phyloP scores from a whole-genome alignment of 2,888 invertebrate species.

The Coelinius sp. region DNA sequence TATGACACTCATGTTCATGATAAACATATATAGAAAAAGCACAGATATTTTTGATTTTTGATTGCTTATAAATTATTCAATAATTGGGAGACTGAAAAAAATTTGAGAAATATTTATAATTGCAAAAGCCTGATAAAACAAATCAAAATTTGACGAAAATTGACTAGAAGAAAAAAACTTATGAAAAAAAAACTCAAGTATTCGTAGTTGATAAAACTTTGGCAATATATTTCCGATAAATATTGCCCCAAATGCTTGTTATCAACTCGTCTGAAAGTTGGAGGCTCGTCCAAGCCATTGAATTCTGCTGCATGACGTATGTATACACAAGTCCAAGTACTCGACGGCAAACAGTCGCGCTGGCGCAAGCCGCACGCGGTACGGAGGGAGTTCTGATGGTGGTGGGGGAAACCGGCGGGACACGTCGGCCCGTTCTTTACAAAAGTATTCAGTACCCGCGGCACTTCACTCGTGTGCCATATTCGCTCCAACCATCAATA shows the following conservation, averaged over 20 bases:
- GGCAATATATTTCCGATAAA: neutral
- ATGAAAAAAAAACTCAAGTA: too few relatives aligned
- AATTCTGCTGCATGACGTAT: slow-evolving; percentile 36
- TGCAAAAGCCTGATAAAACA: too few relatives aligned
- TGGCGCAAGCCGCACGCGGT: slow-evolving; percentile 20
- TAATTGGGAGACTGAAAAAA: too few relatives aligned
- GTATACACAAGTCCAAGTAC: slow-evolving; percentile 28
- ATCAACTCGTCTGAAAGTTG: neutral
- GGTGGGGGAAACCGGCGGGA: slow-evolving; percentile 32
- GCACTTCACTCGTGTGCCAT: slow-evolving; percentile 53
- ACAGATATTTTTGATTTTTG: too few relatives aligned
- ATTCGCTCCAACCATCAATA: slow-evolving; percentile 42
- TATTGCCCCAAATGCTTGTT: neutral
- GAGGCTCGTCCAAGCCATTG: slow-evolving; percentile 28
- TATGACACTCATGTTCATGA: too few relatives aligned
- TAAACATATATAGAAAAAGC: too few relatives aligned
- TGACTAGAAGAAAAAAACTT: too few relatives aligned
- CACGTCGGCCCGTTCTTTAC: slow-evolving; percentile 46
- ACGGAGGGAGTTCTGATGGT: slow-evolving; percentile 4
- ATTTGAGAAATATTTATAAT: too few relatives aligned
- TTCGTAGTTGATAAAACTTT: neutral
- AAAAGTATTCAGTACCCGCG: slow-evolving; percentile 49
- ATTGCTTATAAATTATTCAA: too few relatives aligned
- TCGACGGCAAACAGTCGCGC: slow-evolving; percentile 35
- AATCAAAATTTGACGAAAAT: too few relatives aligned